Evolutionary conservation across 1,140 invertebrate genomes (phyloP).

Genomic region (Orussus abietinus): DNA sequence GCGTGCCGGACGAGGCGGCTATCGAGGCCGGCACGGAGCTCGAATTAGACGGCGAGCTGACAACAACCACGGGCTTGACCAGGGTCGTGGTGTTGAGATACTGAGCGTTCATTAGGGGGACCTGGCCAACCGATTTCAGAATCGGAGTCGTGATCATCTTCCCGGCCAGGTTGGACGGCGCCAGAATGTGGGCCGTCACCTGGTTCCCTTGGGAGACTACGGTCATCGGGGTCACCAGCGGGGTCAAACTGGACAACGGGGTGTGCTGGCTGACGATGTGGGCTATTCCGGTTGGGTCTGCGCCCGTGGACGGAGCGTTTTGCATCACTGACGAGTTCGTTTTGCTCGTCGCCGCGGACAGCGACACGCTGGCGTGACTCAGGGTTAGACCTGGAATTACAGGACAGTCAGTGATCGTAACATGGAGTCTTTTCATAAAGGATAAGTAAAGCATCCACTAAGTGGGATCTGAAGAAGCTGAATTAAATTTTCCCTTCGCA

Average conservation of each 20-base stretch:
- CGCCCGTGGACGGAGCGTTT: slow-evolving; percentile 43
- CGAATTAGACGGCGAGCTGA: slow-evolving; percentile 41
- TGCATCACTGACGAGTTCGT: slow-evolving; percentile 40
- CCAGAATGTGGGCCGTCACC: slow-evolving; percentile 48
- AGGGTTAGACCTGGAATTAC: slow-evolving; percentile 42
- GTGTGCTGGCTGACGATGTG: slow-evolving; percentile 49
- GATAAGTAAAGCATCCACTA: too few species aligned
- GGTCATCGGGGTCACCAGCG: slow-evolving; percentile 51
- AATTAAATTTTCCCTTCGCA: too few species aligned
- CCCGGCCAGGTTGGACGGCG: slow-evolving; percentile 45
- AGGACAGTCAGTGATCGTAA: too few species aligned
- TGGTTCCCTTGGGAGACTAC: slow-evolving; percentile 53
- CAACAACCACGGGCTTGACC: slow-evolving; percentile 53
- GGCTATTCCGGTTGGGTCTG: too few species aligned
- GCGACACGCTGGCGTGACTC: slow-evolving; percentile 47
- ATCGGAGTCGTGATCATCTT: slow-evolving; percentile 51
- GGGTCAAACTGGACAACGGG: slow-evolving; percentile 45
- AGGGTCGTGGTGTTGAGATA: slow-evolving; percentile 51
- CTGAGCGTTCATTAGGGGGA: slow-evolving; percentile 52
- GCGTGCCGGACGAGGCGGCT: slow-evolving; percentile 34
- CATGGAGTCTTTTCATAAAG: too few species aligned
- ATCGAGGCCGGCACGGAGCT: slow-evolving; percentile 27
- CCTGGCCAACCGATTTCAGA: slow-evolving; percentile 48
- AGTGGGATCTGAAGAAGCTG: too few species aligned
- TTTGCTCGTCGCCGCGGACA: slow-evolving; percentile 36